These are phyloP conservation scores for Trichopria drosophilae DNA, from an alignment of 2,888 invertebrate genomes.

Conservation along the genomic window DNA sequence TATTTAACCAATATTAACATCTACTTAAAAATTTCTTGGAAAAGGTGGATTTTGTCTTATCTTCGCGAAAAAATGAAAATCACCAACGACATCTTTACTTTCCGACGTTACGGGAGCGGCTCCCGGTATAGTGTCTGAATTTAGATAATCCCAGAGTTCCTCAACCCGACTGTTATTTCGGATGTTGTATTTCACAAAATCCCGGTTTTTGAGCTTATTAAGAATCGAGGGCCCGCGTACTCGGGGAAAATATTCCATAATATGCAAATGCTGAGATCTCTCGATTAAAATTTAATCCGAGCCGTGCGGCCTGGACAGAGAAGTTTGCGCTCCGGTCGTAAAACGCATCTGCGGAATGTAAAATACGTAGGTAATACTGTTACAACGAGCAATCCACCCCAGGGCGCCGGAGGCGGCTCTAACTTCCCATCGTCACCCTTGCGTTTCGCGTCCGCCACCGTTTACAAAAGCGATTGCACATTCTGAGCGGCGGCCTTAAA, in stretches of 20 bases:
- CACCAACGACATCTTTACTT: too few species aligned
- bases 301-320: constrained; percentile 34
- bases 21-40: too few species aligned
- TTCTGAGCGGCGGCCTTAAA: constrained; percentile 29
- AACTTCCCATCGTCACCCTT: constrained; percentile 36
- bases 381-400: constrained; percentile 38
- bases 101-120: too few species aligned
- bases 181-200: too few species aligned
- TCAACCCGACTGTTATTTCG: too few species aligned
- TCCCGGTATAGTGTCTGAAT: too few species aligned
- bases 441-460: constrained; percentile 32
- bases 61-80: too few species aligned
- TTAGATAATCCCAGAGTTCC: too few species aligned
- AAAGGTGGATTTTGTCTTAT: too few species aligned
- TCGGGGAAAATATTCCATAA: constrained; percentile 31
- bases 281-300: constrained; percentile 40
- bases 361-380: constrained; percentile 41
- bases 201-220: too few species aligned
- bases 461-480: constrained; percentile 30
- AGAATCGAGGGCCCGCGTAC: too few species aligned
- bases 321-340: constrained; percentile 38
- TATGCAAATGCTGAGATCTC: constrained; percentile 34
- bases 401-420: constrained; percentile 30
- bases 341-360: constrained; percentile 43
- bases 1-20: too few species aligned